Percentiles rank a stretch among this genome's conserved stretches.
These are phyloP conservation scores for Apostichopus californicus DNA, from an alignment of 35 echinoderm and acorn worm species.

Conservation along the genomic window DNA sequence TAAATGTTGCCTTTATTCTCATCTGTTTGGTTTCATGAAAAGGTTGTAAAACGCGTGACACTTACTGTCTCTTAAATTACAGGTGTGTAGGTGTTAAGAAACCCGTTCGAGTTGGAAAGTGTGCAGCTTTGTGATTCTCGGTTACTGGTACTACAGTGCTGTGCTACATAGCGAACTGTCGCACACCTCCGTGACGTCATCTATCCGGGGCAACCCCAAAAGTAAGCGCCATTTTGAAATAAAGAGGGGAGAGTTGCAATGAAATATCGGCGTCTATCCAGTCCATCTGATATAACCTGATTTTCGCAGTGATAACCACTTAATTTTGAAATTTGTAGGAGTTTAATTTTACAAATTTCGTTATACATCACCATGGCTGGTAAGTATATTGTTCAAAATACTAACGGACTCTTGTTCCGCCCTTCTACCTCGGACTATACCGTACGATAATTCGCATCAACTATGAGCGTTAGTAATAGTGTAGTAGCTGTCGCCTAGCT, in stretches of 20 bases:
- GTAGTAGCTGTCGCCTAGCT: no score
- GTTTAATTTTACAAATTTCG: conserved; percentile 51
- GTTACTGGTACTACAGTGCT: background rate
- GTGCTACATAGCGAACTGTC: background rate
- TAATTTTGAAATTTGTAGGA: conserved; percentile 39
- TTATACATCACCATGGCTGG: conserved; percentile 84
- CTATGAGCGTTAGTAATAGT: no score
- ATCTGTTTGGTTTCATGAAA: background rate
- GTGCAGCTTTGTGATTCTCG: background rate
- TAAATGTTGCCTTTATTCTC: no score
- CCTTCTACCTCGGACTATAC: conserved; percentile 11
- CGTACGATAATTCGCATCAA: background rate
- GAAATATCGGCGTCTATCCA: conserved; percentile 63
- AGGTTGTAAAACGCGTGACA: background rate
- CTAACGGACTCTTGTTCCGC: conserved; percentile 32
- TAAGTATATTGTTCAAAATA: conserved; percentile 63
- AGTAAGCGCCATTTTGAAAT: conserved; percentile 86
- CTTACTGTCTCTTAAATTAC: background rate
- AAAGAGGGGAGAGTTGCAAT: conserved; percentile 38
- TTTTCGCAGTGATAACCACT: background rate
- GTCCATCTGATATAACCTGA: conserved; percentile 57
- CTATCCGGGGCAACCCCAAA: conserved; percentile 43
- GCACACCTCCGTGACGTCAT: conserved; percentile 21
- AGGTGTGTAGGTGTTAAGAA: no score
- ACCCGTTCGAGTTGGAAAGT: background rate